Evolutionary conservation across 2,797 vertebrate species (phyloP), one percentile per base, ranked within the genome.

Genomic region (Gobio occitaniae): DNA sequence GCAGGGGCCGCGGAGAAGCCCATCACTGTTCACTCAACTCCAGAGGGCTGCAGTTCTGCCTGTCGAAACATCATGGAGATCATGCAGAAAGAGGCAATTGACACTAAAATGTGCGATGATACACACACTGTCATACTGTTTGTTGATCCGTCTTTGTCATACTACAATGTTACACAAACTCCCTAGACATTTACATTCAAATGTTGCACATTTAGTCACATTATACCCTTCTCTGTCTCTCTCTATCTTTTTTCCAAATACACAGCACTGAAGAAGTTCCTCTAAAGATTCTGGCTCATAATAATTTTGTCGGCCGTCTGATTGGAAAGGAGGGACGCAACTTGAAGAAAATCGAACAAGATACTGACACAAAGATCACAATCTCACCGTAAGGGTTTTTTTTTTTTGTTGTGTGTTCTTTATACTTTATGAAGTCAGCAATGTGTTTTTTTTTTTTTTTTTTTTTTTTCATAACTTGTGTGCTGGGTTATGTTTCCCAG

Each of bases 261-360:
- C 94, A 88, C 93, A 99, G 98, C 85, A 98, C 98, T 88, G 98
- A 99, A 93, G 98, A 99, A 92, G 97, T 99, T 90, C 98, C 98
- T 48, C 93, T 99, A 92, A 99, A 99, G 95, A 98, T 99, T 89
- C 91, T 99, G 92, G 98, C 97, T 86, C 98, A 99, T 93, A 99
- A 99, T 94, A 99, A 98, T 93, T 99, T 99, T 89, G 97, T 99
- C 1, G 98, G 98, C 21, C 96, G 98, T 79, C 95, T 99, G 85
- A 99, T 99, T 91, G 98, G 98, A 70, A 99, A 99, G 92, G 98
- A 99, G 93, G 98, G 98, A 87, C 96, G 97, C 87, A 99, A 99
- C 91, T 92, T 99, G 90, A 99, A 99, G 94, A 99, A 99, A 95
- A 99, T 99, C 1, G 98, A 99, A 77, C 96, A 97, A 91, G 98